Percentiles rank a stretch among this genome's conserved stretches.
Evolutionary conservation across 2,888 invertebrate genomes (phyloP).

Genomic region (Apodemia hepburni): DNA sequence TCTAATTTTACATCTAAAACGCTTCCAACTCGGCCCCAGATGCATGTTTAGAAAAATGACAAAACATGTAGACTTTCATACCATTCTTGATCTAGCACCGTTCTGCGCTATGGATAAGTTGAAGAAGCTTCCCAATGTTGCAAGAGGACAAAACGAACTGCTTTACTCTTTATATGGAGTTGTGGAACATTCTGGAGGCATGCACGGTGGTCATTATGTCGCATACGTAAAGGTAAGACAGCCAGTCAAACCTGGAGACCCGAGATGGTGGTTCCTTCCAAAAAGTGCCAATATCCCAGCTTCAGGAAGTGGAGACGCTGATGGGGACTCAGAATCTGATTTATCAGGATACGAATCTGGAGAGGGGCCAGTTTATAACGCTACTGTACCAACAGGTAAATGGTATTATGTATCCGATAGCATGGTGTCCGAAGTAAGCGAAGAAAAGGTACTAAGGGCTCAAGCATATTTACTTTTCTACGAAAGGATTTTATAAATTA

Average conservation of each 20-base stretch:
- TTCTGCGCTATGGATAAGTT: slow-evolving; percentile 89
- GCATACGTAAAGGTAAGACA: slow-evolving; percentile 95
- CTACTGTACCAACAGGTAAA: slow-evolving; percentile 82
- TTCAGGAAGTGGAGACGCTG: slow-evolving; percentile 59
- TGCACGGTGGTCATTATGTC: slow-evolving; percentile 93
- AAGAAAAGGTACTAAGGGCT: slow-evolving; percentile 88
- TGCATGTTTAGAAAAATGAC: slow-evolving; percentile 91
- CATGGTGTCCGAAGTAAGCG: slow-evolving; percentile 89
- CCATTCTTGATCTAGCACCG: slow-evolving; percentile 92
- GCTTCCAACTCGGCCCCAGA: slow-evolving; percentile 92
- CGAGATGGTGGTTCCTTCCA: slow-evolving; percentile 87
- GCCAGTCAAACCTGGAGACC: slow-evolving; percentile 81
- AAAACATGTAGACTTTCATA: slow-evolving; percentile 93
- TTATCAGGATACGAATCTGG: slow-evolving; percentile 78
- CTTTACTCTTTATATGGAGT: slow-evolving; percentile 96
- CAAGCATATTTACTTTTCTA: slow-evolving; percentile 98
- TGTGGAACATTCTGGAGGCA: slow-evolving; percentile 95
- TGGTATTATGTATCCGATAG: slow-evolving; percentile 98
- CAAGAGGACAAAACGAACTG: slow-evolving; percentile 83
- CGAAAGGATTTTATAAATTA: slow-evolving; percentile 89
- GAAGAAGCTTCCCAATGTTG: slow-evolving; percentile 81
- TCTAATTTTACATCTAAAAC: slow-evolving; percentile 95
- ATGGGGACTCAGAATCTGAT: slow-evolving; percentile 77
- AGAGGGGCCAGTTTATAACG: slow-evolving; percentile 54
- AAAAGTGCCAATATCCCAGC: slow-evolving; percentile 77